These are phyloP conservation scores for Cyphomyrus discorhynchus DNA, from an alignment of 2,113 vertebrate genomes.

Conservation along the genomic window DNA sequence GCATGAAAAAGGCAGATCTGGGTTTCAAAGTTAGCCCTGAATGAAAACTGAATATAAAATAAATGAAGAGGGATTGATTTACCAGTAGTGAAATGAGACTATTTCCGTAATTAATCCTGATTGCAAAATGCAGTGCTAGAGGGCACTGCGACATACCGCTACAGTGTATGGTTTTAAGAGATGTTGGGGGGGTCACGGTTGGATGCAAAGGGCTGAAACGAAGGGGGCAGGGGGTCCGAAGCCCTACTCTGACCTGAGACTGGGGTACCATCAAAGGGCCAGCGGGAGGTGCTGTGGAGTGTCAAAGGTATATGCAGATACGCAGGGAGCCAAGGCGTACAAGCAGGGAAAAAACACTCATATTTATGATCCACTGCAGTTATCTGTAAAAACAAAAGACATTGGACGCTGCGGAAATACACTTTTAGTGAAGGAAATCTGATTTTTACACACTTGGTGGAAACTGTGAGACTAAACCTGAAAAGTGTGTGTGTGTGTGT, in stretches of 20 bases:
- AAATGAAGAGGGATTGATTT: neutral
- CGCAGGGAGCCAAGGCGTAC: constrained; percentile 49
- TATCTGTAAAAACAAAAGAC: constrained; percentile 65
- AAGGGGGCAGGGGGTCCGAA: constrained; percentile 48
- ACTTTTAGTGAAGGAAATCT: constrained; percentile 49
- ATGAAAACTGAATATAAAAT: constrained; percentile 16
- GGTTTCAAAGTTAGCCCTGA: constrained; percentile 20
- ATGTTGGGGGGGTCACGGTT: neutral
- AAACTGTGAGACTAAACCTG: constrained; percentile 79
- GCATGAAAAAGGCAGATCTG: constrained; percentile 23
- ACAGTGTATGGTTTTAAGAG: neutral
- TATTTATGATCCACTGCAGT: constrained; percentile 38
- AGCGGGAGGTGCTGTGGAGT: neutral
- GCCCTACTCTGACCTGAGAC: constrained; percentile 84
- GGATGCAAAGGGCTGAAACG: constrained; percentile 13
- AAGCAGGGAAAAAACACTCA: constrained; percentile 43
- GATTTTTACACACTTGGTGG: constrained; percentile 62
- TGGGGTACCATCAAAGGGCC: constrained; percentile 54
- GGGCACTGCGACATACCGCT: neutral
- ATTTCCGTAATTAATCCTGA: neutral
- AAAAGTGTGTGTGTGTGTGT: constrained; percentile 58
- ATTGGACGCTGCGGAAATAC: constrained; percentile 76
- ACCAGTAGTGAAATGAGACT: neutral
- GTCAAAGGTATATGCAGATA: neutral
- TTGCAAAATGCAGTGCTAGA: neutral